Evolutionary conservation across 1,140 invertebrate species (phyloP), one percentile per base, ranked within the genome.

Genomic region (Centruroides sculpturatus): DNA sequence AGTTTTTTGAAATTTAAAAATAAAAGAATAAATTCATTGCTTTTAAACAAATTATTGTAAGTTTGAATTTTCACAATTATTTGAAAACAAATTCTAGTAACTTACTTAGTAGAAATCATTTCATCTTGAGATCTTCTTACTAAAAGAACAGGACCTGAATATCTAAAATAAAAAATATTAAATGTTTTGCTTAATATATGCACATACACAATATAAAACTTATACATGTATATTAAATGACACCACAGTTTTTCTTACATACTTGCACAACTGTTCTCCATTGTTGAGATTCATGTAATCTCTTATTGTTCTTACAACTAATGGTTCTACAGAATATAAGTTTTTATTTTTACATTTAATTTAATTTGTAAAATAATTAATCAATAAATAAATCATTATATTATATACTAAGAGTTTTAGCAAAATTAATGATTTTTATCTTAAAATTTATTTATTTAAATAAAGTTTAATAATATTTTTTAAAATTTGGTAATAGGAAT

Each of bases 81-180:
- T 41, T 6, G 41, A 41, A 11, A 13, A 61, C 61, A 60, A 66
- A 10, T 57, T 72, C 70, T 23, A 23, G 23, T 23, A 23, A 23
- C 23, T 76, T 77, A 75, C 77, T 76, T 72, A 67, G 82, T 80
- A 65, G 84, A 85, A 65, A 96, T 89, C 58, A 97, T 86, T 80
- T 97, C 94, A 76, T 98, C 94, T 59, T 87, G 82, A 9, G 84
- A 85, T 66, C 94, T 77, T 61, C 94, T 78, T 53, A 97, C 82
- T 8, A 98, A 69, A 57, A 86, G 76, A 13, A 98, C 74, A 10
- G 89, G 87, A 3, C 94, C 93, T 50, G 80, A 74, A 73, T 89
- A 78, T 47, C 72, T 72, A 57, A 48, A 53, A 58, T 61, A 46
- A 23, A 51, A 51, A 51, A 51, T 51, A 51, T 51, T 34, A 51